Conservation (phyloP, 2,888 invertebrate genomes). For the Lordiphosa andalusiaca region DNA sequence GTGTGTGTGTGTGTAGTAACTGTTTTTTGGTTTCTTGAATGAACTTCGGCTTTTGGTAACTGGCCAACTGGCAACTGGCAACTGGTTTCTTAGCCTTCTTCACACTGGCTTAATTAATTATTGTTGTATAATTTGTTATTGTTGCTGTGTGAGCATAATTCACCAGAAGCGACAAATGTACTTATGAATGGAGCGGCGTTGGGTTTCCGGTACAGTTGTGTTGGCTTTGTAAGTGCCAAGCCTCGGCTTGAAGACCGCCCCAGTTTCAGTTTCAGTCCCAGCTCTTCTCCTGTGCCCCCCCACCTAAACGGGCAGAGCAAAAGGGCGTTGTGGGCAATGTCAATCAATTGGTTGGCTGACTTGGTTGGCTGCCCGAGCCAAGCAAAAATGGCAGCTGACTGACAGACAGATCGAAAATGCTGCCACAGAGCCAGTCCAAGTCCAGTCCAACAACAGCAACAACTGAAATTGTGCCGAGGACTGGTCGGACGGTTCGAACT, state of each 20-base stretch:
- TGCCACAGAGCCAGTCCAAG: constrained; percentile 22
- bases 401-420: constrained; percentile 74
- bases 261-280: constrained; percentile 18
- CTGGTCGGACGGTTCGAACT: constrained; percentile 15
- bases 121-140: constrained; percentile 69
- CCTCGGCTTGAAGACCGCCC: constrained; percentile 23
- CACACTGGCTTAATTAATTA: constrained; percentile 67
- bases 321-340: constrained; percentile 74
- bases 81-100: constrained; percentile 37
- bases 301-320: constrained; percentile 22
- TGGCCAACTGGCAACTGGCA: constrained; percentile 31
- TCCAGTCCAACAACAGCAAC: constrained; percentile 30
- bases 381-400: constrained; percentile 73
- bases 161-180: constrained; percentile 30
- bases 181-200: constrained; percentile 15
- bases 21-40: constrained; percentile 61
- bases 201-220: constrained; percentile 40
- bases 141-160: constrained; percentile 30
- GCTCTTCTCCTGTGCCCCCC: neutral
- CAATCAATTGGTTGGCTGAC: constrained; percentile 69
- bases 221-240: neutral
- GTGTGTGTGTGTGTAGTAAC: constrained; percentile 10
- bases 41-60: constrained; percentile 51
- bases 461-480: constrained; percentile 34
- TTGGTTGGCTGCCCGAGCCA: constrained; percentile 28